phyloP scores from a whole-genome alignment of 2,888 invertebrate genomes.

The Portevinia maculata region DNA sequence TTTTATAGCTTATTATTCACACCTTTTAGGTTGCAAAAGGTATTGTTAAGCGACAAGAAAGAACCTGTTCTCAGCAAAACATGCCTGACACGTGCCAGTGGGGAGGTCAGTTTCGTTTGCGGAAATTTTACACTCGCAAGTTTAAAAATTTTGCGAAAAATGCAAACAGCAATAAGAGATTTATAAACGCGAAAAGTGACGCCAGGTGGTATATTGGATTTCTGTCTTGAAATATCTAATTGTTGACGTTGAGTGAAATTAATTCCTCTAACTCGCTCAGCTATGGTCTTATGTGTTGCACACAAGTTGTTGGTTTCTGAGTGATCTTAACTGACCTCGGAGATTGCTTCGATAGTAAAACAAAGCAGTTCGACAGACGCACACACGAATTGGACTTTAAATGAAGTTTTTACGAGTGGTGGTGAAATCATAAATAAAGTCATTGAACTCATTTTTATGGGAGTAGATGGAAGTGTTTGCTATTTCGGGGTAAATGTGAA shows the following conservation, averaged over 20 bases:
- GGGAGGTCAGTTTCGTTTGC: conserved; percentile 41
- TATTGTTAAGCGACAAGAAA: not conserved
- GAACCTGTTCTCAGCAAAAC: not conserved
- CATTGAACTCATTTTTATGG: conserved; percentile 51
- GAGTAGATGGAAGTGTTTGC: conserved; percentile 15
- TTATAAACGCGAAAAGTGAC: conserved; percentile 52
- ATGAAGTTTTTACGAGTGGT: conserved; percentile 52
- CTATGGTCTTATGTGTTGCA: conserved; percentile 8
- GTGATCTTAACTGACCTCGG: conserved; percentile 58
- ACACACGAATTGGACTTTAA: conserved; percentile 27
- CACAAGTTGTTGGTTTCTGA: conserved; percentile 19
- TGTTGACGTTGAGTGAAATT: conserved; percentile 39
- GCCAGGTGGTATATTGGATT: conserved; percentile 33
- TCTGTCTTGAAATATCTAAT: conserved; percentile 38
- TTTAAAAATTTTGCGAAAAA: conserved; percentile 1
- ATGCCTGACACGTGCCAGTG: conserved; percentile 16
- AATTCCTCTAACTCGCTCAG: conserved; percentile 9
- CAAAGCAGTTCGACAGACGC: not conserved
- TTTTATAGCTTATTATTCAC: not conserved
- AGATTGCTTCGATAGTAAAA: conserved; percentile 20
- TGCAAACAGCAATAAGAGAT: conserved; percentile 27
- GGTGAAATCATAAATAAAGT: conserved; percentile 67
- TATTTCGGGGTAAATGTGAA: conserved; percentile 31
- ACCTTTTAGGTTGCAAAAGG: not conserved
- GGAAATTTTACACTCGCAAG: conserved; percentile 41